Evolutionary conservation across 2,797 vertebrate genomes (phyloP).

Genomic region (Dendrocincla fuliginosa): DNA sequence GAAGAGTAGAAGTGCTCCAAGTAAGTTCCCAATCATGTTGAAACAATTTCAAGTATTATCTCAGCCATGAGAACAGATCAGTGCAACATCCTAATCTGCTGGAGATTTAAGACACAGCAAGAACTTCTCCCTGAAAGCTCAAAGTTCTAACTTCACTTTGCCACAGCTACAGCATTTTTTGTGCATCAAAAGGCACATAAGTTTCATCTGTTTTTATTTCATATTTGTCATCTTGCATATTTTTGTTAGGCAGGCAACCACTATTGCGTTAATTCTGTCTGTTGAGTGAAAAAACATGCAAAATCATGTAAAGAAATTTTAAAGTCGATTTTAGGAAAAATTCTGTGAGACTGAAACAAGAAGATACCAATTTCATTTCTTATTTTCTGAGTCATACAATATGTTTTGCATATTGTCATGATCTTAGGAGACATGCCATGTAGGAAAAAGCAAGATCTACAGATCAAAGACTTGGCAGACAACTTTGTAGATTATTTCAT

Average conservation of each 20-base stretch:
- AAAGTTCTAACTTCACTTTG: neutral
- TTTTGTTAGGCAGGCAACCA: neutral
- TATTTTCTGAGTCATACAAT: neutral
- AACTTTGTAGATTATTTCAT: constrained; percentile 7
- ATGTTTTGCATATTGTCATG: neutral
- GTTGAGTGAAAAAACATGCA: neutral
- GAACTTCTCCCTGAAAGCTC: neutral
- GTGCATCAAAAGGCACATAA: neutral
- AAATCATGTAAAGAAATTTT: neutral
- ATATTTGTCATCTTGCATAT: neutral
- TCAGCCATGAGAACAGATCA: neutral
- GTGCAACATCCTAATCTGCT: neutral
- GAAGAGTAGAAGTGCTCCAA: neutral
- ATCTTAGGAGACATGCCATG: neutral
- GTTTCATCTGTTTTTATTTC: neutral
- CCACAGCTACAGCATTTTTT: accelerated
- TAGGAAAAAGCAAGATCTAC: neutral
- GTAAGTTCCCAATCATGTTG: neutral
- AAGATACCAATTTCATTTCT: neutral
- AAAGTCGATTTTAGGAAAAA: neutral
- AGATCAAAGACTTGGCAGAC: constrained; percentile 32
- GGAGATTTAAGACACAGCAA: neutral
- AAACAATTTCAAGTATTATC: neutral
- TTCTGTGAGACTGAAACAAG: neutral
- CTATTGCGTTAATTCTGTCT: neutral